Percentiles rank a stretch among this genome's conserved stretches.
These are phyloP conservation scores for Salpingus planirostris DNA, from an alignment of 2,888 invertebrate species.

Conservation along the genomic window DNA sequence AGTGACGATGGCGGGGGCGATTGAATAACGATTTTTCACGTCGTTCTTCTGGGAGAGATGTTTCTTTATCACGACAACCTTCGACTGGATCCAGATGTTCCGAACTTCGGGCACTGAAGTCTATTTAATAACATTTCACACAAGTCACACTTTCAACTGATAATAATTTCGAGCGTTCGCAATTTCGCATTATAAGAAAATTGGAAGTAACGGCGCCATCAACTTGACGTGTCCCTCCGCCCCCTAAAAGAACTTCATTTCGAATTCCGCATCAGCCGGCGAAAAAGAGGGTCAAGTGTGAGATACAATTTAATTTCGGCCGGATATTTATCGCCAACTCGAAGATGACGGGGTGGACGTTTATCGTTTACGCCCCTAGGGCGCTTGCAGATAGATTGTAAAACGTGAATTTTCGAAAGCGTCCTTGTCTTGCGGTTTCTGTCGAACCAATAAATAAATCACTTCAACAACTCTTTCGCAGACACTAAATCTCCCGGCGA, in stretches of 20 bases:
- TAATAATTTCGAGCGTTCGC: conserved; percentile 13
- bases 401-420: too few species aligned
- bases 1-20: too few species aligned
- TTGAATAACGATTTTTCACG: conserved; percentile 27
- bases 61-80: conserved; percentile 24
- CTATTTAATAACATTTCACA: conserved; percentile 24
- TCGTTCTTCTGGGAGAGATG: conserved; percentile 21
- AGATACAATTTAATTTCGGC: conserved; percentile 9
- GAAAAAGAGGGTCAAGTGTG: conserved; percentile 9
- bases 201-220: conserved; percentile 4
- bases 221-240: not conserved
- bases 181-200: conserved; percentile 9
- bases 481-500: conserved; percentile 5
- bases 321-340: not conserved
- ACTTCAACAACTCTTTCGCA: conserved; percentile 9
- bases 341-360: too few species aligned
- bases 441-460: conserved; percentile 12
- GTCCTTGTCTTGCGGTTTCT: too few species aligned
- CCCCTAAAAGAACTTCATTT: conserved; percentile 7
- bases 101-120: conserved; percentile 20
- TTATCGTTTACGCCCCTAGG: too few species aligned
- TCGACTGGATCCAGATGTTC: conserved; percentile 20
- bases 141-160: conserved; percentile 14
- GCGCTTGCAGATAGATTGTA: too few species aligned
- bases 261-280: conserved; percentile 4